Evolutionary conservation across 2,797 vertebrate species (phyloP).

Genomic region (Alca torda): DNA sequence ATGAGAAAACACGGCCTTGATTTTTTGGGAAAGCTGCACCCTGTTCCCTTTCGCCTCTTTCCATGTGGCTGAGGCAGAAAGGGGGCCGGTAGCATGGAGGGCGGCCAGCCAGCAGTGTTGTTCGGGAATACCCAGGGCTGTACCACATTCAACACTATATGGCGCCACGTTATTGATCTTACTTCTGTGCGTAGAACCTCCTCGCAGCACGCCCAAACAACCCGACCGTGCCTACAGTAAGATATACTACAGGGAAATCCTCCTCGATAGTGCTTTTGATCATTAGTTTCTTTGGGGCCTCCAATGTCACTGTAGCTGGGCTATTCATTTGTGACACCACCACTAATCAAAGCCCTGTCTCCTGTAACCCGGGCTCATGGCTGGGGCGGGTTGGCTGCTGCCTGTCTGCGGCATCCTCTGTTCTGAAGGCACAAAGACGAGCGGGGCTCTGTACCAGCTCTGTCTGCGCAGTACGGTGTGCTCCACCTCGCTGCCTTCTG

Average conservation of each 20-base stretch:
- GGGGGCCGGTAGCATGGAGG: not conserved
- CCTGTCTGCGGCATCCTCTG: not conserved
- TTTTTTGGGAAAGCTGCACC: not conserved
- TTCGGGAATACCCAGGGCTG: not conserved
- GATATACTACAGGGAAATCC: not conserved
- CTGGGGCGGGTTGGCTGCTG: not conserved
- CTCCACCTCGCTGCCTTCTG: not conserved
- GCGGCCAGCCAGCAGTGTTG: not conserved
- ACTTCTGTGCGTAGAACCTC: not conserved
- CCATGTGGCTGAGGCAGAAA: not conserved
- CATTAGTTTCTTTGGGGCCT: not conserved
- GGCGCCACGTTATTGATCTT: not conserved
- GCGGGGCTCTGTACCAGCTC: not conserved
- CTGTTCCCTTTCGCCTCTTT: not conserved
- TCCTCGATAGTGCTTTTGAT: not conserved
- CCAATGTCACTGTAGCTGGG: not conserved
- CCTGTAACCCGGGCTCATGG: not conserved
- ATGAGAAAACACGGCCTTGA: not conserved
- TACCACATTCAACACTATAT: not conserved
- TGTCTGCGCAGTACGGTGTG: not conserved
- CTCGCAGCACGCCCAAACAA: not conserved
- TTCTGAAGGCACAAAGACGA: not conserved
- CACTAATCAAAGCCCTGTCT: not conserved
- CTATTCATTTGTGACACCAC: not conserved
- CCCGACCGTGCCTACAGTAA: fast-evolving